Conservation (phyloP, 2,113 vertebrate species). For the Ramphastos sulfuratus region DNA sequence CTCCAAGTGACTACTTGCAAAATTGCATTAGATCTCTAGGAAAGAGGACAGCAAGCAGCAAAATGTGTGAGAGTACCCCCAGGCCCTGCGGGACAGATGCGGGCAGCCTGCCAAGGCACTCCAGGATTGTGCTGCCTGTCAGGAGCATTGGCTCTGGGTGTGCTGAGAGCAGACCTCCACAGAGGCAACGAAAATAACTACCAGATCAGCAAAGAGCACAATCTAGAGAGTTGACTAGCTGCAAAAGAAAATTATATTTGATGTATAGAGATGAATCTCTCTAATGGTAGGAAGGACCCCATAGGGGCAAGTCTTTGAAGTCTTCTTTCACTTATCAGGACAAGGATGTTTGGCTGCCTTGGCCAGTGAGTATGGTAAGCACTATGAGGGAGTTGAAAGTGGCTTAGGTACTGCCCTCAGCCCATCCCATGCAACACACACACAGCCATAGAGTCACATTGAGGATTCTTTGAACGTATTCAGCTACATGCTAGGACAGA, state of each 20-base stretch:
- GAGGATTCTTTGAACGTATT: not conserved
- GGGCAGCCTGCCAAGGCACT: slow-evolving; percentile 64
- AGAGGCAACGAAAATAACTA: slow-evolving; percentile 55
- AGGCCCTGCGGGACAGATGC: not conserved
- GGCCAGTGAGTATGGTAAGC: not conserved
- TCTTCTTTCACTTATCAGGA: not conserved
- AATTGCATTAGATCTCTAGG: slow-evolving; percentile 47
- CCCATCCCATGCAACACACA: not conserved
- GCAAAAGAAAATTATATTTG: not conserved
- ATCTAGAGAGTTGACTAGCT: not conserved
- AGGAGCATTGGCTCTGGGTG: slow-evolving; percentile 36
- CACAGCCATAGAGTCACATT: not conserved
- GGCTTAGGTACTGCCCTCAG: not conserved
- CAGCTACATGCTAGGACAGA: not conserved
- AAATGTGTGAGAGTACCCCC: slow-evolving; percentile 5
- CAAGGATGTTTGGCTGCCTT: not conserved
- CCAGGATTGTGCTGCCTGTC: slow-evolving; percentile 63
- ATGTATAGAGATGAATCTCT: not conserved
- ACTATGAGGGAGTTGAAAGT: not conserved
- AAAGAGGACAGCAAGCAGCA: slow-evolving; percentile 26
- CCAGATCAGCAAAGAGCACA: slow-evolving; percentile 48
- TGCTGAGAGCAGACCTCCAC: slow-evolving; percentile 35
- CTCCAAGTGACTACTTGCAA: slow-evolving; percentile 48
- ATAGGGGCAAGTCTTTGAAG: not conserved
- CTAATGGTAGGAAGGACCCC: not conserved